Percentiles rank a stretch among this genome's conserved stretches.
Conservation (phyloP, 2,113 vertebrate genomes). For the Monopterus albus region DNA sequence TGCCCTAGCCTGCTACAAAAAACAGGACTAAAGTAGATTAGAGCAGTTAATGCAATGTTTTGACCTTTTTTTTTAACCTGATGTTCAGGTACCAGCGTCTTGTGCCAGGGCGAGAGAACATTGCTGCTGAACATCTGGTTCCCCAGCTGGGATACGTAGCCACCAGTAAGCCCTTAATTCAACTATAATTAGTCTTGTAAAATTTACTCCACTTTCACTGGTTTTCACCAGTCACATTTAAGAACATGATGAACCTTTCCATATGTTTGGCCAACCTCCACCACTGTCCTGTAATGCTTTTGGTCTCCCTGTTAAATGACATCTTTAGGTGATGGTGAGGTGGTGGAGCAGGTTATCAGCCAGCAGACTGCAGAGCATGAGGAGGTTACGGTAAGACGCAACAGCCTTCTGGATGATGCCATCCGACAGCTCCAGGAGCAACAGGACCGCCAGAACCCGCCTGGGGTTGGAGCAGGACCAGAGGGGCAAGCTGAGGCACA, state of each 20-base stretch:
- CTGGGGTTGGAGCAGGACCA: slow-evolving; percentile 27
- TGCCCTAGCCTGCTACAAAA: neutral
- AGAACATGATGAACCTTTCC: neutral
- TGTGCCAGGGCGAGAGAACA: slow-evolving; percentile 95
- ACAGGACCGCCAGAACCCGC: slow-evolving; percentile 83
- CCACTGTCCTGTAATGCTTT: neutral
- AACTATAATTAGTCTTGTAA: neutral
- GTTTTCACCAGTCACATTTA: neutral
- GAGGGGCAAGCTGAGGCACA: slow-evolving; percentile 45
- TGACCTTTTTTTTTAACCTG: neutral
- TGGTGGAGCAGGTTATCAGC: slow-evolving; percentile 97
- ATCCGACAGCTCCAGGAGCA: slow-evolving; percentile 89
- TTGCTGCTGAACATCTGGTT: slow-evolving; percentile 92
- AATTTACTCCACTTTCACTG: no score
- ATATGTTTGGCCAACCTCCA: no score
- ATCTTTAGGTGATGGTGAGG: slow-evolving; percentile 91
- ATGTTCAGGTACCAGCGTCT: slow-evolving; percentile 89
- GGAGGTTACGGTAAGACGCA: slow-evolving; percentile 79
- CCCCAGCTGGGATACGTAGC: slow-evolving; percentile 97
- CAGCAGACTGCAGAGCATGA: slow-evolving; percentile 90
- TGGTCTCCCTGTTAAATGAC: neutral
- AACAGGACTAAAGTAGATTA: no score
- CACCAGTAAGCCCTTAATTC: slow-evolving; percentile 85
- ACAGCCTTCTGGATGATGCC: slow-evolving; percentile 88
- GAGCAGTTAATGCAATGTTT: no score